Evolutionary conservation across 2,797 vertebrate genomes (phyloP).

Genomic region (Triplophysa bombifrons): DNA sequence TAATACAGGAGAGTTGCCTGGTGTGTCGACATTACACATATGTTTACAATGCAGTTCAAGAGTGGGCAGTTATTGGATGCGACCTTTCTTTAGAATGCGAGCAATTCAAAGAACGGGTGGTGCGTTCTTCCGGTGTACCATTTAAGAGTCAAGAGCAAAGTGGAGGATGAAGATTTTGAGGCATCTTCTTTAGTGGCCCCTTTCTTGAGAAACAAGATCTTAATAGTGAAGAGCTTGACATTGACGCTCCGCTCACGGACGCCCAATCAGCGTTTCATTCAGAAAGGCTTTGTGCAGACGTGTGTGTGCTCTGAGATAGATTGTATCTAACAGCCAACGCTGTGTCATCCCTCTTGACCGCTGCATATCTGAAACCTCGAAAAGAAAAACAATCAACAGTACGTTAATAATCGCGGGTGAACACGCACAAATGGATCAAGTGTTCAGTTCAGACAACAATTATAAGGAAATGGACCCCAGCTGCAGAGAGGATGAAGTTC

Average conservation of each 20-base stretch:
- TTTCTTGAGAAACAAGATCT: not conserved
- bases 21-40: conserved; percentile 12
- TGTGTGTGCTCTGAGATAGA: not conserved
- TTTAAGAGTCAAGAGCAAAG: conserved; percentile 6
- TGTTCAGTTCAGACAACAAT: conserved; percentile 50
- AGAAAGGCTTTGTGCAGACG: not conserved
- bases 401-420: conserved; percentile 16
- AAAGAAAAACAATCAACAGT: conserved; percentile 37
- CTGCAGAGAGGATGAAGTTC: conserved; percentile 50
- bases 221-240: conserved; percentile 22
- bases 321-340: not conserved
- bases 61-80: conserved; percentile 18
- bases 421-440: conserved; percentile 31
- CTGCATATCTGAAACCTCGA: not conserved
- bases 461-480: conserved; percentile 50
- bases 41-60: conserved; percentile 12
- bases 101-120: conserved; percentile 3
- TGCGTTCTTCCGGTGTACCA: not conserved
- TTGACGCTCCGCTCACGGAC: conserved; percentile 13
- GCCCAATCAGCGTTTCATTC: conserved; percentile 30
- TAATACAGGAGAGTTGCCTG: conserved; percentile 24
- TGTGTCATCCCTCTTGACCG: conserved; percentile 16
- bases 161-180: not conserved
- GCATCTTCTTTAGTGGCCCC: not conserved
- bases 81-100: conserved; percentile 12